Evolutionary conservation across 2,113 vertebrate species (phyloP).

Genomic region (Mastomys coucha): DNA sequence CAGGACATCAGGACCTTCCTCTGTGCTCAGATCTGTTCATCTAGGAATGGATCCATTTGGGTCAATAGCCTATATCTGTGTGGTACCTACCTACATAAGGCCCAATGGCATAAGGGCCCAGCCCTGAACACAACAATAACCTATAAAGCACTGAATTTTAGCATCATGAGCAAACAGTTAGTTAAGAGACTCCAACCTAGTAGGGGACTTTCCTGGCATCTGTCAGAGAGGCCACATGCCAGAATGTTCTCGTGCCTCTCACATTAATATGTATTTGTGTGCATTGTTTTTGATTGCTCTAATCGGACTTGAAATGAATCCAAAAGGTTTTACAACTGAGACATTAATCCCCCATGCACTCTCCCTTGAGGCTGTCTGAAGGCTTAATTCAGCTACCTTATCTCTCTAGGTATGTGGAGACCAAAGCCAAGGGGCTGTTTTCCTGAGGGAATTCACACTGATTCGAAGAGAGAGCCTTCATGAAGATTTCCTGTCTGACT

Average conservation of each 20-base stretch:
- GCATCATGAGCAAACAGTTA: neutral
- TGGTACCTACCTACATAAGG: neutral
- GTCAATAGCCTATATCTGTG: neutral
- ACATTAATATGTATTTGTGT: constrained; percentile 63
- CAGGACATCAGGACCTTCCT: neutral
- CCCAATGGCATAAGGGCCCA: neutral
- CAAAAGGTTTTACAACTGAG: constrained; percentile 55
- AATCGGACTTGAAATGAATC: constrained; percentile 73
- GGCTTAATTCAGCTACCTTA: constrained; percentile 70
- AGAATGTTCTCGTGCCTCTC: constrained; percentile 67
- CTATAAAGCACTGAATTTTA: constrained; percentile 21
- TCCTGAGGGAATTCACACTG: constrained; percentile 96
- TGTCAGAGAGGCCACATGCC: constrained; percentile 16
- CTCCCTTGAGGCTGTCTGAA: constrained; percentile 59
- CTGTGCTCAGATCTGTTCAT: neutral
- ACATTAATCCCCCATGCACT: constrained; percentile 40
- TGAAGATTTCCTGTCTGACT: constrained; percentile 92
- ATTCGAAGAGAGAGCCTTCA: constrained; percentile 93
- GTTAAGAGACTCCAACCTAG: constrained; percentile 35
- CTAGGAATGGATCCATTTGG: neutral
- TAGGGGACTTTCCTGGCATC: constrained; percentile 55
- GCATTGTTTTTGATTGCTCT: constrained; percentile 69
- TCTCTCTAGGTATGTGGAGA: constrained; percentile 89
- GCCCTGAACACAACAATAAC: neutral
- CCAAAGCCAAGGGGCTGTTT: constrained; percentile 92